Evolutionary conservation across 2,113 vertebrate genomes (phyloP), one percentile per base, ranked within the genome.

Genomic region (Cyanoderma ruficeps): DNA sequence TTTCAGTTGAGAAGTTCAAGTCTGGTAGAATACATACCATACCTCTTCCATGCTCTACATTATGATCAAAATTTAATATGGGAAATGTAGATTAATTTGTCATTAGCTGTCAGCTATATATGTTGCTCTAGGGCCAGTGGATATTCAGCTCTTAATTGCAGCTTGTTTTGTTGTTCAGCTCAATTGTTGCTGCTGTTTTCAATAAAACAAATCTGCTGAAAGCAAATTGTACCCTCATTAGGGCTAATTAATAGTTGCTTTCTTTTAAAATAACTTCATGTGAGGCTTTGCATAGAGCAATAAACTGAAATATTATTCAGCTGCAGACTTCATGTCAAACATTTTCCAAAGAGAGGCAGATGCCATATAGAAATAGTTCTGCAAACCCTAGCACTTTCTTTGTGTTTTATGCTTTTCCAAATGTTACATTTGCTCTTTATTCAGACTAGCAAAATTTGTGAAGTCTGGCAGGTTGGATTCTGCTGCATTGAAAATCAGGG

Each of bases 201-300:
- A 77, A 88, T 85, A 90, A 86, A 50, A 61, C 14, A 63, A 80
- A 80, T 80, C 59, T 91, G 63, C 74, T 91, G 82, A 93, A 93
- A 91, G 84, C 67, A 94, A 94, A 93, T 86, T 80, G 15, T 85
- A 59, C 79, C 71, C 55, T 93, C 90, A 90, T 94, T 91, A 95
- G 33, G 19, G 77, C 64, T 90, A 96, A 94, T 91, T 95, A 91
- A 94, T 95, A 70, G 75, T 77, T 90, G 87, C 23, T 24, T 90
- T 90, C 33, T 72, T 94, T 83, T 70, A 87, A 95, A 86, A 94
- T 39, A 90, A 55, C 41, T 91, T 83, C 19, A 50, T 77, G 41
- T 61, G 42, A 88, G 19, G 27, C 56, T 88, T 94, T 74, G 47
- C 24, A 53, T 44, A 80, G 82, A 90, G 75, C 35, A 90, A 72